Percentiles rank a stretch among this genome's conserved stretches.
phyloP scores from a whole-genome alignment of 2,888 invertebrate species.

The Dorcus parallelipipedus region DNA sequence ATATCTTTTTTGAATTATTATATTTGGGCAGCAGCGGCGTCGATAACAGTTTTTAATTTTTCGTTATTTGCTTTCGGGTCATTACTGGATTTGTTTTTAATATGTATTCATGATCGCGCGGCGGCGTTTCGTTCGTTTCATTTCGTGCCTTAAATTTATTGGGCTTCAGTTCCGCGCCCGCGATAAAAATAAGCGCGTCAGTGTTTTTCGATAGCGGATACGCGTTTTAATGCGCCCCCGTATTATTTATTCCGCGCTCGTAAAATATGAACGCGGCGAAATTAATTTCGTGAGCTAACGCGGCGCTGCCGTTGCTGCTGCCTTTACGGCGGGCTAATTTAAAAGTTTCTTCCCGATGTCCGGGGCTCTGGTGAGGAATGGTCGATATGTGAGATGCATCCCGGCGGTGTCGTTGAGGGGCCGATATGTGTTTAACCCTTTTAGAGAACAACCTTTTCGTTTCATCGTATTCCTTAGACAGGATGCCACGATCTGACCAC shows the following conservation, averaged over 20 bases:
- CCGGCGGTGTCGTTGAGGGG: constrained; percentile 19
- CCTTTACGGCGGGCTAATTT: constrained; percentile 4
- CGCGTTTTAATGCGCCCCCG: no score
- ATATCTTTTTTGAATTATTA: neutral
- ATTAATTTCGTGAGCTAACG: neutral
- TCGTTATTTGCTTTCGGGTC: constrained; percentile 15
- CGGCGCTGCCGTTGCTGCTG: neutral
- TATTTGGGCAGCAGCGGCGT: constrained; percentile 2
- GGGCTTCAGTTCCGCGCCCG: neutral
- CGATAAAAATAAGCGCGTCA: constrained; percentile 4
- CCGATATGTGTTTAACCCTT: constrained; percentile 27
- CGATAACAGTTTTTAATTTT: constrained; percentile 14
- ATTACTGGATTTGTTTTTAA: constrained; percentile 16
- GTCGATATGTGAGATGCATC: constrained; percentile 16
- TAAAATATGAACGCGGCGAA: no score
- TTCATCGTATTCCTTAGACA: constrained; percentile 11
- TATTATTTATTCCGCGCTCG: no score
- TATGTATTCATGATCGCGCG: constrained; percentile 3
- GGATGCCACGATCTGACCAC: neutral
- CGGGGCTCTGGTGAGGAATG: neutral
- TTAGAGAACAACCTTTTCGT: constrained; percentile 29
- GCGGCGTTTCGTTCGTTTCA: neutral
- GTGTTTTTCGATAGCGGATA: no score
- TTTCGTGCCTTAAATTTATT: neutral
- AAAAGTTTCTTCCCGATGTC: constrained; percentile 13